Percentiles rank a stretch among this genome's conserved stretches.
phyloP scores from a whole-genome alignment of 2,888 invertebrate genomes.

The Caenorhabditis imperialis region DNA sequence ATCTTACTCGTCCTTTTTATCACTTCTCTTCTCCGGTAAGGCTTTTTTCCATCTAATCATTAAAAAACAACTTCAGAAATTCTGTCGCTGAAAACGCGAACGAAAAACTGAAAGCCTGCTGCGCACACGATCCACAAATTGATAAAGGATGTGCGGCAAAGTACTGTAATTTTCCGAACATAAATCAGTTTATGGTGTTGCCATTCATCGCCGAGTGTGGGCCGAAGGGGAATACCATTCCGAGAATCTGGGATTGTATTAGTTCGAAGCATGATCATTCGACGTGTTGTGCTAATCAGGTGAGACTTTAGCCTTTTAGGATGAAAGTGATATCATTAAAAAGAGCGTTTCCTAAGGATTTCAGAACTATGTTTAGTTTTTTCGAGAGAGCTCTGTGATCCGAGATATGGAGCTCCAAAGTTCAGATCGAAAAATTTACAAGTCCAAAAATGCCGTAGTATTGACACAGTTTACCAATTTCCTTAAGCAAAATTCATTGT shows the following conservation, averaged over 20 bases:
- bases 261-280: slow-evolving; percentile 69
- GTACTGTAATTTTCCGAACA: slow-evolving; percentile 56
- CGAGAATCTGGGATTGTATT: slow-evolving; percentile 71
- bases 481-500: too few species aligned
- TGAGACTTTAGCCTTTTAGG: too few species aligned
- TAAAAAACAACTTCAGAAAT: slow-evolving; percentile 16
- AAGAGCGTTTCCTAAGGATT: too few species aligned
- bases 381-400: too few species aligned
- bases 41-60: too few species aligned
- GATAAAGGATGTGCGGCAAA: slow-evolving; percentile 58
- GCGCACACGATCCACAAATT: slow-evolving; percentile 55
- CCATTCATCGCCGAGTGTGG: slow-evolving; percentile 70
- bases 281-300: slow-evolving; percentile 68
- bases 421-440: too few species aligned
- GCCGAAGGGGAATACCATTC: slow-evolving; percentile 64
- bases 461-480: too few species aligned
- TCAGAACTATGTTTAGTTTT: too few species aligned
- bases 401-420: too few species aligned
- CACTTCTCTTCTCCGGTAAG: not conserved
- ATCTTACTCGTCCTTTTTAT: not conserved
- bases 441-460: too few species aligned
- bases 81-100: slow-evolving; percentile 35
- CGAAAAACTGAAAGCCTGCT: slow-evolving; percentile 59
- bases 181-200: slow-evolving; percentile 50
- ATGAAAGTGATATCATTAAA: not conserved